Evolutionary conservation across 2,888 invertebrate genomes (phyloP), one percentile per base, ranked within the genome.

Genomic region (Coelinius sp.): DNA sequence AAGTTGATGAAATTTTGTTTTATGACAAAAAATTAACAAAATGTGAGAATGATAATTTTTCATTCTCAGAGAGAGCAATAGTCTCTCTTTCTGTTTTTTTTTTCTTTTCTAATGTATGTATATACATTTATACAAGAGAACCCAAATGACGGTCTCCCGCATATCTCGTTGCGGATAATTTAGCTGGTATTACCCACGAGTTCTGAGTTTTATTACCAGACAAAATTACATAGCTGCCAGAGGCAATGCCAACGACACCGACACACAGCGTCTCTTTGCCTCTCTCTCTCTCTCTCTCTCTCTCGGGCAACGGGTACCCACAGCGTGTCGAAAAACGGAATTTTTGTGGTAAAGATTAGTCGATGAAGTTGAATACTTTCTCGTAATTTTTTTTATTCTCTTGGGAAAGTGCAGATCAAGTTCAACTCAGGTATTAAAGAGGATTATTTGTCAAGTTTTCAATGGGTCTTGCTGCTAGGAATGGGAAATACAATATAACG

Each of bases 131-230:
- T 31, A 49, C 67, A 53, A 59, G 67, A 25, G 65, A 53, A 71
- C 70, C 75, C 72, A 68, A 70, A 62, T 70, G 62, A 77, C 76
- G 79, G 71, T 75, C 73, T 75, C 75, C 76, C 75, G 77, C 78
- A 77, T 59, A 59, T 75, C 81, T 79, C 78, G 79, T 80, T 77
- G 79, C 76, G 80, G 82, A 83, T 83, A 83, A 82, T 82, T 83
- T 83, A 81, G 76, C 78, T 76, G 77, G 79, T 77, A 80, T 82
- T 80, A 83, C 79, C 76, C 76, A 76, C 76, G 80, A 79, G 78
- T 77, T 59, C 78, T 81, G 81, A 81, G 80, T 83, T 83, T 83
- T 84, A 84, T 82, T 83, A 81, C 80, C 80, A 70, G 76, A 77
- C 76, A 78, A 79, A 80, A 81, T 83, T 80, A 81, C 82, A 81